These are phyloP conservation scores for Carduelis carduelis DNA, from an alignment of 2,797 vertebrate genomes.

Conservation along the genomic window DNA sequence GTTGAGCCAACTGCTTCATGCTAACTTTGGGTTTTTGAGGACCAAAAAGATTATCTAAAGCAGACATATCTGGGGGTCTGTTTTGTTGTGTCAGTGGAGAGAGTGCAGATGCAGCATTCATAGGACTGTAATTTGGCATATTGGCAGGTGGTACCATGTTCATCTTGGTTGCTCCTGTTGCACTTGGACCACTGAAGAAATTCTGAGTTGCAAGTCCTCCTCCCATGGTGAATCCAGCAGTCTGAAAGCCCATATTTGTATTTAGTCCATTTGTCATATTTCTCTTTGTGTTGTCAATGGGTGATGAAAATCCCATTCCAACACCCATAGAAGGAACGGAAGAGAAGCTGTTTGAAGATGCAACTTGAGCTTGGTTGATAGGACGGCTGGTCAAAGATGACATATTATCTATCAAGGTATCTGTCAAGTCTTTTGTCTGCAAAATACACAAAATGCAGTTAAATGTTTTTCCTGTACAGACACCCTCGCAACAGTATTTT, in stretches of 20 bases:
- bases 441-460: slow-evolving; percentile 47
- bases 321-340: slow-evolving; percentile 72
- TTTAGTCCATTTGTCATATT: slow-evolving; percentile 87
- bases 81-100: slow-evolving; percentile 71
- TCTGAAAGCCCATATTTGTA: slow-evolving; percentile 82
- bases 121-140: slow-evolving; percentile 84
- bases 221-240: slow-evolving; percentile 81
- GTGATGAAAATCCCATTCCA: slow-evolving; percentile 74
- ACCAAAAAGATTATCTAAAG: slow-evolving; percentile 91
- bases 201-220: slow-evolving; percentile 78
- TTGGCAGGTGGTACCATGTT: slow-evolving; percentile 79
- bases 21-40: slow-evolving; percentile 93
- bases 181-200: slow-evolving; percentile 77
- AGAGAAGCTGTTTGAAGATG: slow-evolving; percentile 80
- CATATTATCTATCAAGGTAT: slow-evolving; percentile 92
- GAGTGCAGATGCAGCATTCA: slow-evolving; percentile 74
- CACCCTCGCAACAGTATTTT: not conserved
- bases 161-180: slow-evolving; percentile 65
- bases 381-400: slow-evolving; percentile 84
- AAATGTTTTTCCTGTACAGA: not conserved
- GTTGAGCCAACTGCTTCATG: slow-evolving; percentile 91
- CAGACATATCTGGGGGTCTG: slow-evolving; percentile 84
- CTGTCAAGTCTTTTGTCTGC: slow-evolving; percentile 94
- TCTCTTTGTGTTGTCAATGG: slow-evolving; percentile 76
- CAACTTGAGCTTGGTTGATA: slow-evolving; percentile 76